phyloP scores from a whole-genome alignment of 2,888 invertebrate species.

The Catocala fraxini region DNA sequence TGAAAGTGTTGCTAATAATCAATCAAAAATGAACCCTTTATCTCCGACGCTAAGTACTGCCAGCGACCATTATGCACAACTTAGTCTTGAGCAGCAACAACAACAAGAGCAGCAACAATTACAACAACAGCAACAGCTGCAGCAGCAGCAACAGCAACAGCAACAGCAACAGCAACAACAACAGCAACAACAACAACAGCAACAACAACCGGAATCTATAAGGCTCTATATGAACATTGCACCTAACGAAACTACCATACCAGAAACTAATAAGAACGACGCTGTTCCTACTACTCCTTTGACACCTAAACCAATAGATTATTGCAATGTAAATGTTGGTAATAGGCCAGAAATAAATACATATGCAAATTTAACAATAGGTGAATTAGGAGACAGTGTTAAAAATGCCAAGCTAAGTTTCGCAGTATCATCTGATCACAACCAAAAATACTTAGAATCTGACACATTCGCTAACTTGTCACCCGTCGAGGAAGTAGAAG shows the following conservation, averaged over 20 bases:
- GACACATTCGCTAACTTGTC: slow-evolving; percentile 79
- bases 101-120: slow-evolving; percentile 58
- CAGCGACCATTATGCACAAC: slow-evolving; percentile 84
- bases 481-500: slow-evolving; percentile 75
- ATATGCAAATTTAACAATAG: slow-evolving; percentile 79
- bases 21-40: slow-evolving; percentile 52
- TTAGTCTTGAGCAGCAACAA: slow-evolving; percentile 74
- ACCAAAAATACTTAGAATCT: slow-evolving; percentile 79
- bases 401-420: slow-evolving; percentile 61
- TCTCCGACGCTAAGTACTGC: slow-evolving; percentile 80
- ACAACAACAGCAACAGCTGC: slow-evolving; percentile 20
- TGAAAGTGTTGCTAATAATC: slow-evolving; percentile 55
- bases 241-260: slow-evolving; percentile 62
- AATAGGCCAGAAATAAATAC: slow-evolving; percentile 71
- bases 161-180: slow-evolving; percentile 13
- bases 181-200: slow-evolving; percentile 8
- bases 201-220: slow-evolving; percentile 52
- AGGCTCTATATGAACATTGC: slow-evolving; percentile 82
- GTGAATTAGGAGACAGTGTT: slow-evolving; percentile 70
- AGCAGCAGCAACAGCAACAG: slow-evolving; percentile 13
- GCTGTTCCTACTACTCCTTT: slow-evolving; percentile 70
- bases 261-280: slow-evolving; percentile 65
- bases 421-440: slow-evolving; percentile 59
- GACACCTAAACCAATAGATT: slow-evolving; percentile 77
- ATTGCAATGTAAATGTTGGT: slow-evolving; percentile 71